Evolutionary conservation across 1,140 invertebrate species (phyloP), one percentile per base, ranked within the genome.

Genomic region (Octopus bimaculoides): DNA sequence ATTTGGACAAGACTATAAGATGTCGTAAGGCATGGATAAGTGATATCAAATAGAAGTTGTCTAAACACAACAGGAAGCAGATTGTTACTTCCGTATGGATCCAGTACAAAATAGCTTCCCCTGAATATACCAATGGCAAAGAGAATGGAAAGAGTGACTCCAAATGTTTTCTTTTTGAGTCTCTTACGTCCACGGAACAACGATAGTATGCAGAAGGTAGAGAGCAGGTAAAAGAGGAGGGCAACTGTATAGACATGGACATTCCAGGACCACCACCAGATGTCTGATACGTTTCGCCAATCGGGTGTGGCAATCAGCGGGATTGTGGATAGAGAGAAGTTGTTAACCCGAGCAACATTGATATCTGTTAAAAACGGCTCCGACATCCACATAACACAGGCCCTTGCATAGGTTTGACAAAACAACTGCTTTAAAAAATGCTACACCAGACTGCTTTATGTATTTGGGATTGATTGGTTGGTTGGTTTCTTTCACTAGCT

Each of bases 241-340:
- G 77, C 54, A n/a, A 78, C 17, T 55, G 41, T 54, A 26, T 61
- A 78, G 54, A 66, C 61, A 26, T 78, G 77, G n/a, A 66, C 61
- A 41, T 78, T 17, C 77, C 77, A 78, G 9, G 54, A 54, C 77
- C 77, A 78, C 26, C 52, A 7, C 77, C 77, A 78, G 7, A 20
- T 66, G 17, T 8, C 41, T 20, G 26, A 61, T 10, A 55, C 54
- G 7, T 56, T 52, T 61, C 41, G 10, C 77, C 77, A 78, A 52
- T 56, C 26, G 52, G 77, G 77, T n/a, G 66, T 71, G 14, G 52
- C 74, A 6, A 75, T 75, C n/a, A 52, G 41, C 5, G 52, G n/a
- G 7, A 17, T 17, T 10, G 52, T 75, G 17, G 52, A 52, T 5
- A 52, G 14, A 8, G 74, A 41, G 9, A 14, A 7, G 17, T 75